Evolutionary conservation across 1,140 invertebrate genomes (phyloP).

Genomic region (Cyclargus thomasi): DNA sequence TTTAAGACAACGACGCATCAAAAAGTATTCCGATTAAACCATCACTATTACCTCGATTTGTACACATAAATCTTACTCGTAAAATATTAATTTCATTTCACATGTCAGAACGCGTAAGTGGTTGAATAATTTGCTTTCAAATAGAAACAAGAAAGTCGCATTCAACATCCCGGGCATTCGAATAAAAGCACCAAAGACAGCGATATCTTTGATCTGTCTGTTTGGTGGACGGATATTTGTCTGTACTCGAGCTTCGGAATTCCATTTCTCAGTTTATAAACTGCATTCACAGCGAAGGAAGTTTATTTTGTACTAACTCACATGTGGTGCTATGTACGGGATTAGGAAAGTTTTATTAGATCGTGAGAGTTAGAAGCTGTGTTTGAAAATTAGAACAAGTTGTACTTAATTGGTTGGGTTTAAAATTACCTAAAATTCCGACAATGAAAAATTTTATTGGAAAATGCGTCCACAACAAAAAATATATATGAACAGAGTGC

Average conservation of each 20-base stretch:
- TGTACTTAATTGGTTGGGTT: too few species aligned
- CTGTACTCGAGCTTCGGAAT: not conserved
- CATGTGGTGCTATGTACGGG: not conserved
- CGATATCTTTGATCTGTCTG: conserved; percentile 8
- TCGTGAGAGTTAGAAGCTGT: not conserved
- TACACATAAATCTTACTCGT: not conserved
- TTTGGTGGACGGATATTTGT: conserved; percentile 4
- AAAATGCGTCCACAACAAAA: too few species aligned
- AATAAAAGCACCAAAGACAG: not conserved
- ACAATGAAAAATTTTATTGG: too few species aligned
- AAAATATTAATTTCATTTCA: not conserved
- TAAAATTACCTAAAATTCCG: too few species aligned
- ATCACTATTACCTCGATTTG: too few species aligned
- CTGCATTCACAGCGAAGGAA: not conserved
- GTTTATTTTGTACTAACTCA: not conserved
- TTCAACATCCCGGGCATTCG: conserved; percentile 7
- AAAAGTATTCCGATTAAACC: too few species aligned
- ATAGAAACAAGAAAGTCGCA: not conserved
- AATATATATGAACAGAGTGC: too few species aligned
- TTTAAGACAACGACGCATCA: too few species aligned
- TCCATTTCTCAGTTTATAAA: conserved; percentile 1
- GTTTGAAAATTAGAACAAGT: too few species aligned
- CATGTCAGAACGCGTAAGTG: not conserved
- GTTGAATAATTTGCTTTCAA: not conserved
- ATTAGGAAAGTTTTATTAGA: not conserved